Evolutionary conservation across 1,140 invertebrate genomes (phyloP).

Genomic region (Psilanteris sp.): DNA sequence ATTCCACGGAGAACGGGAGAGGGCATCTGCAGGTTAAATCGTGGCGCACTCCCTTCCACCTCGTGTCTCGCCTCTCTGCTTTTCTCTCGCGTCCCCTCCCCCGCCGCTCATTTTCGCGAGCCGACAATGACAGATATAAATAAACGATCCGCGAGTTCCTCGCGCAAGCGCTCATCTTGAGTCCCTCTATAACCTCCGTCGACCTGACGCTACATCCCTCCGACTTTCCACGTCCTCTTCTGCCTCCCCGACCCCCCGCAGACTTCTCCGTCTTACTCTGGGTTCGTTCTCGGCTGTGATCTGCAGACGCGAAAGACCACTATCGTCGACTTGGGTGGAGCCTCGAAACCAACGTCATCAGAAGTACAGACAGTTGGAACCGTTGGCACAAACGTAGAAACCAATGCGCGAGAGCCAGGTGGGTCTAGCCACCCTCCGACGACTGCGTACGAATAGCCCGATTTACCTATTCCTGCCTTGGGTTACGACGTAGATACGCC

Average conservation of each 20-base stretch:
- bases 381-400: slow-evolving; percentile 76
- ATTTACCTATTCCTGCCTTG: slow-evolving; percentile 61
- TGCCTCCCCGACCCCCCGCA: slow-evolving; percentile 12
- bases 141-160: slow-evolving; percentile 72
- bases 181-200: slow-evolving; percentile 41
- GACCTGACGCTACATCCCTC: slow-evolving; percentile 44
- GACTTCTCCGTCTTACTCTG: slow-evolving; percentile 33
- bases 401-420: slow-evolving; percentile 72
- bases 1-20: slow-evolving; percentile 16
- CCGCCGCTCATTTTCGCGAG: slow-evolving; percentile 61
- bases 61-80: slow-evolving; percentile 14
- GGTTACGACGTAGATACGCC: slow-evolving; percentile 55
- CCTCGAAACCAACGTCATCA: slow-evolving; percentile 73
- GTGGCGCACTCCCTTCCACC: slow-evolving; percentile 35
- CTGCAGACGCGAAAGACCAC: slow-evolving; percentile 40
- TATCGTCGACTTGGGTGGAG: slow-evolving; percentile 72
- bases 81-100: slow-evolving; percentile 27
- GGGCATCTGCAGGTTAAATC: slow-evolving; percentile 59
- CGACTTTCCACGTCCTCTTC: slow-evolving; percentile 40
- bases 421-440: slow-evolving; percentile 53
- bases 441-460: slow-evolving; percentile 62
- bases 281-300: slow-evolving; percentile 41
- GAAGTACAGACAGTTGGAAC: slow-evolving; percentile 71
- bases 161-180: slow-evolving; percentile 60
- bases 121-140: slow-evolving; percentile 80